phyloP scores from a whole-genome alignment of 1,140 invertebrate genomes.

The Drosophila sturtevanti region DNA sequence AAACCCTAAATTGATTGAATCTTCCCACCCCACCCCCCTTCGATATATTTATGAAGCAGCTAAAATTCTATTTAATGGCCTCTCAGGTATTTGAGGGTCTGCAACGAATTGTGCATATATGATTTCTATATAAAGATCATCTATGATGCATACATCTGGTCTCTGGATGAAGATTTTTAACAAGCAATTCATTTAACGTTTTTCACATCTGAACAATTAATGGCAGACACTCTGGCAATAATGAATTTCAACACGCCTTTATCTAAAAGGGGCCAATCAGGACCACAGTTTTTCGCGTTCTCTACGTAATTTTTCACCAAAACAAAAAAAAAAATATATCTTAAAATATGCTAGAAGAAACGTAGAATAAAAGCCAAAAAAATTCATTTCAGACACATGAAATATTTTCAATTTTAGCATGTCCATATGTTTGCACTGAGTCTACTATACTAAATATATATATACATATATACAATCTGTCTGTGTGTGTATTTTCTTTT shows the following conservation, averaged over 20 bases:
- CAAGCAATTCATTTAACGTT: slow-evolving; percentile 39
- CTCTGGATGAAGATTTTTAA: slow-evolving; percentile 3
- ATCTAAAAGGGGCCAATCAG: slow-evolving; percentile 9
- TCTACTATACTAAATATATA: slow-evolving; percentile 1
- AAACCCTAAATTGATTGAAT: no score
- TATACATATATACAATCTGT: not conserved
- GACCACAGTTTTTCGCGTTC: slow-evolving; percentile 7
- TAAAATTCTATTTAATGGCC: no score
- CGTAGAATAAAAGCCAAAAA: not conserved
- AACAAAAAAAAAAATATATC: not conserved
- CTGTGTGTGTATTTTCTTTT: slow-evolving; percentile 6
- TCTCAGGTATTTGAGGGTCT: slow-evolving; percentile 47
- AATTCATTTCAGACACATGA: slow-evolving; percentile 24
- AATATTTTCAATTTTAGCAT: slow-evolving; percentile 46
- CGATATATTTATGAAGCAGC: no score
- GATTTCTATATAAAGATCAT: slow-evolving; percentile 52
- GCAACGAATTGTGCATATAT: slow-evolving; percentile 1
- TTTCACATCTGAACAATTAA: slow-evolving; percentile 44
- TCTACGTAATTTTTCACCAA: slow-evolving; percentile 44
- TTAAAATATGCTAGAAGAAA: not conserved
- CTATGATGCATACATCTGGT: slow-evolving; percentile 47
- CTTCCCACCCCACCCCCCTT: no score
- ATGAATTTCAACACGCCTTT: slow-evolving; percentile 15
- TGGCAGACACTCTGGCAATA: slow-evolving; percentile 21
- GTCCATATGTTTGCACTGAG: slow-evolving; percentile 40